Conservation (phyloP, 2,888 invertebrate species). For the Acanthacorydalis orientalis region DNA sequence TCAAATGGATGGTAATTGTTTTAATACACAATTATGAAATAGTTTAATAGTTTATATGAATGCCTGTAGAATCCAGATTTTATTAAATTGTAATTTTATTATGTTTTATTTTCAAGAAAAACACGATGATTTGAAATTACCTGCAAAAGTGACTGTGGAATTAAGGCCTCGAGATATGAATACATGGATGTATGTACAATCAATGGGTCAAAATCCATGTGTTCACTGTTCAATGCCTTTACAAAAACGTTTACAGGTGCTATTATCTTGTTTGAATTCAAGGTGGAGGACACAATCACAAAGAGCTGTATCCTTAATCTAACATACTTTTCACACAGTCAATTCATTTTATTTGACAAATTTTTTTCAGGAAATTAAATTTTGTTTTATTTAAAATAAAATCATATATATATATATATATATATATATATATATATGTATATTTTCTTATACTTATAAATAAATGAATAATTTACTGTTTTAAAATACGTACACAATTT, state of each 20-base stretch:
- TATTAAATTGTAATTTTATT: conserved; percentile 3
- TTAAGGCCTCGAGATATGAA: conserved; percentile 60
- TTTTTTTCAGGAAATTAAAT: no score
- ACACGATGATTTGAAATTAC: conserved; percentile 57
- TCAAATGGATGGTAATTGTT: conserved; percentile 58
- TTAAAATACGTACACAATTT: no score
- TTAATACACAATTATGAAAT: conserved; percentile 2
- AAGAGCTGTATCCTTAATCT: conserved; percentile 39
- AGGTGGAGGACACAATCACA: conserved; percentile 54
- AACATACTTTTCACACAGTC: not conserved
- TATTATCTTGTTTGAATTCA: conserved; percentile 53
- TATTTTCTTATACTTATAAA: no score
- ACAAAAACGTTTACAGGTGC: conserved; percentile 51
- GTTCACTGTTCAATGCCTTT: conserved; percentile 54
- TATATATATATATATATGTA: not conserved
- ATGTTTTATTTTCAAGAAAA: conserved; percentile 32
- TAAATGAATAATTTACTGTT: no score
- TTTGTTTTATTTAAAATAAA: no score
- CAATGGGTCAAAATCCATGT: conserved; percentile 79
- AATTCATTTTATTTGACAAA: no score
- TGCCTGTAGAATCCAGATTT: no score
- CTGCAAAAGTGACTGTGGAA: conserved; percentile 57
- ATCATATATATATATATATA: no score
- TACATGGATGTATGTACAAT: conserved; percentile 74
- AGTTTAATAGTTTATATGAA: no score